Evolutionary conservation across 1,140 invertebrate genomes (phyloP).

Genomic region (Drosophila erecta): DNA sequence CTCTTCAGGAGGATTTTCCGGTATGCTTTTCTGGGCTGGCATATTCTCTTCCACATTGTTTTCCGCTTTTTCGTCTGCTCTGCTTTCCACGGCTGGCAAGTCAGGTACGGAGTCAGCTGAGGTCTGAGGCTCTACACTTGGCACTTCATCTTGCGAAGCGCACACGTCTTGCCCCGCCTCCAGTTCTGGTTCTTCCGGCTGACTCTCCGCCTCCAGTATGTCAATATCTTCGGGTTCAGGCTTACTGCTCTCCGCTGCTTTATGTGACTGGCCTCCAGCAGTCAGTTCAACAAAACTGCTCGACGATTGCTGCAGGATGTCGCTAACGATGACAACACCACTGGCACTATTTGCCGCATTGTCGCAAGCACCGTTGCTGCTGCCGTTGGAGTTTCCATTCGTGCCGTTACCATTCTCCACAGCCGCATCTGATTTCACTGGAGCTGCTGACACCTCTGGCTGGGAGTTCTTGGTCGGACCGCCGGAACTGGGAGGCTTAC

Average conservation of each 20-base stretch:
- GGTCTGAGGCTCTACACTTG: background rate
- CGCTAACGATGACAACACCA: conserved; percentile 60
- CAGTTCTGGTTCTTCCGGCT: background rate
- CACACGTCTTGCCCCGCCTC: background rate
- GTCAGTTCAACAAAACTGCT: conserved; percentile 63
- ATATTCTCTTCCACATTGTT: background rate
- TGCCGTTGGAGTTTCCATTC: conserved; percentile 46
- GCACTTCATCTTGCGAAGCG: background rate
- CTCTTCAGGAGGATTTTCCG: background rate
- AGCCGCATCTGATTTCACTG: conserved; percentile 15
- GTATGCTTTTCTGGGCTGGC: background rate
- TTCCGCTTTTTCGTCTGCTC: background rate
- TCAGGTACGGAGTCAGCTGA: background rate
- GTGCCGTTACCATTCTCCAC: conserved; percentile 46
- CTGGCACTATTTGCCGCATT: background rate
- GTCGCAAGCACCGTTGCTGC: conserved; percentile 40
- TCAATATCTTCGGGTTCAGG: background rate
- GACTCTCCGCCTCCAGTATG: background rate
- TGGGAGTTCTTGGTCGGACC: conserved; percentile 9
- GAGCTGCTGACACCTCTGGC: conserved; percentile 3
- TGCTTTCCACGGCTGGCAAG: background rate
- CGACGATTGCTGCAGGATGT: conserved; percentile 68
- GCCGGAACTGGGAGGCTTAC: conserved; percentile 43
- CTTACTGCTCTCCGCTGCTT: background rate
- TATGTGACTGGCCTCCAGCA: conserved; percentile 11